Evolutionary conservation across 2,113 vertebrate species (phyloP).

Genomic region (Verasper variegatus): DNA sequence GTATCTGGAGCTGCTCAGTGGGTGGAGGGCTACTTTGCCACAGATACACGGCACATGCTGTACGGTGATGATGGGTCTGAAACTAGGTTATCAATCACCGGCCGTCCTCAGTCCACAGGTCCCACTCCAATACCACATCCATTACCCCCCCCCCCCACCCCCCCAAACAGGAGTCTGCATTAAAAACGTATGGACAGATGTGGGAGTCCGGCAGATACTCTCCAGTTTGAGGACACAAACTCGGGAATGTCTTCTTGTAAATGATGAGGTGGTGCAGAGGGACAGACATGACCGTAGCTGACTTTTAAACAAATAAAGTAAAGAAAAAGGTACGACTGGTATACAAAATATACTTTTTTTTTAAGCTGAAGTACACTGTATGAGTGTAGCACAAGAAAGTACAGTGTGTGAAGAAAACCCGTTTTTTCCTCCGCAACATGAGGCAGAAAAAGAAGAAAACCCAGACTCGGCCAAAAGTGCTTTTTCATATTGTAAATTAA

Average conservation of each 20-base stretch:
- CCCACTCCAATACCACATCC: slow-evolving; percentile 74
- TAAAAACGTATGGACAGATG: slow-evolving; percentile 66
- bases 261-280: slow-evolving; percentile 24
- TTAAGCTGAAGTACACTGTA: background rate
- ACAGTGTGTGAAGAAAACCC: slow-evolving; percentile 28
- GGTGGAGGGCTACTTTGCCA: background rate
- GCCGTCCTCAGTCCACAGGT: slow-evolving; percentile 57
- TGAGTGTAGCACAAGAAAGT: background rate
- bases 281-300: slow-evolving; percentile 28
- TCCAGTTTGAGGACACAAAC: slow-evolving; percentile 19
- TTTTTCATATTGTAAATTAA: slow-evolving; percentile 77
- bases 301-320: slow-evolving; percentile 11
- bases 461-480: slow-evolving; percentile 58
- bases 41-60: slow-evolving; percentile 74
- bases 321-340: background rate
- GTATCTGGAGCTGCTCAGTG: slow-evolving; percentile 25
- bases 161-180: slow-evolving; percentile 50
- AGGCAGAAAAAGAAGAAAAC: slow-evolving; percentile 56
- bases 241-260: slow-evolving; percentile 36
- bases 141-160: slow-evolving; percentile 64
- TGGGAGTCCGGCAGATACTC: slow-evolving; percentile 26
- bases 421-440: slow-evolving; percentile 27
- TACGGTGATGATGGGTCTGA: slow-evolving; percentile 75
- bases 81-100: slow-evolving; percentile 81
- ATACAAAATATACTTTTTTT: background rate